These are phyloP conservation scores for Hymenopus coronatus DNA, from an alignment of 2,888 invertebrate genomes.

Conservation along the genomic window DNA sequence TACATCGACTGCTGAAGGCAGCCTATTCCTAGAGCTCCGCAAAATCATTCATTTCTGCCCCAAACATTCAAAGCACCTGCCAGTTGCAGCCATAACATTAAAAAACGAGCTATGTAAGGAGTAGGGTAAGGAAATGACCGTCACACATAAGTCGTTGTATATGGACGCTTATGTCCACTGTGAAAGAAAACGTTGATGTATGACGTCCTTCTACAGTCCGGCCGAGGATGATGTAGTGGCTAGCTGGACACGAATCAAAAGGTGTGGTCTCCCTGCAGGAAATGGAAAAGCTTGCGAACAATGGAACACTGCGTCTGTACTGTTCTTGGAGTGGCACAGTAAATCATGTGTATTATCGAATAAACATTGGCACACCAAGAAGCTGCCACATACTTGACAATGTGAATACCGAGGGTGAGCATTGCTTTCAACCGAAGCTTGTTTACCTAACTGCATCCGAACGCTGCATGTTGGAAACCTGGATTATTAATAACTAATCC, in stretches of 20 bases:
- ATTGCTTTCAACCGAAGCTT: not conserved
- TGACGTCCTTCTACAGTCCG: slow-evolving; percentile 4
- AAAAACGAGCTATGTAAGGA: not conserved
- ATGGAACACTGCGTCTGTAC: not conserved
- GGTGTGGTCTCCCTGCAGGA: not conserved
- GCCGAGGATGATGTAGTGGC: slow-evolving; percentile 1
- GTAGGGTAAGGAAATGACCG: not conserved
- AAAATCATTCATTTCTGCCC: not conserved
- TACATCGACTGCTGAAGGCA: not conserved
- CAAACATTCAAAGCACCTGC: not conserved
- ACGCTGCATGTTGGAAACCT: no score
- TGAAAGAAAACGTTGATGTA: slow-evolving; percentile 15
- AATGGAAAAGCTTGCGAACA: not conserved
- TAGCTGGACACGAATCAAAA: not conserved
- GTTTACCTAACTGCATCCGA: no score
- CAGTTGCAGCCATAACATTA: not conserved
- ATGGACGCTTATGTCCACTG: not conserved
- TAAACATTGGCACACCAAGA: not conserved
- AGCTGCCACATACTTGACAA: not conserved
- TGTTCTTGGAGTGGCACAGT: not conserved
- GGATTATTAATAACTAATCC: no score
- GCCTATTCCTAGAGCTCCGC: not conserved
- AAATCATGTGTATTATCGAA: not conserved
- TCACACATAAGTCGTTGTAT: not conserved
- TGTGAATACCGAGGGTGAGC: no score